These are phyloP conservation scores for Pyrrhosoma nymphula DNA, from an alignment of 2,888 invertebrate species.

Conservation along the genomic window DNA sequence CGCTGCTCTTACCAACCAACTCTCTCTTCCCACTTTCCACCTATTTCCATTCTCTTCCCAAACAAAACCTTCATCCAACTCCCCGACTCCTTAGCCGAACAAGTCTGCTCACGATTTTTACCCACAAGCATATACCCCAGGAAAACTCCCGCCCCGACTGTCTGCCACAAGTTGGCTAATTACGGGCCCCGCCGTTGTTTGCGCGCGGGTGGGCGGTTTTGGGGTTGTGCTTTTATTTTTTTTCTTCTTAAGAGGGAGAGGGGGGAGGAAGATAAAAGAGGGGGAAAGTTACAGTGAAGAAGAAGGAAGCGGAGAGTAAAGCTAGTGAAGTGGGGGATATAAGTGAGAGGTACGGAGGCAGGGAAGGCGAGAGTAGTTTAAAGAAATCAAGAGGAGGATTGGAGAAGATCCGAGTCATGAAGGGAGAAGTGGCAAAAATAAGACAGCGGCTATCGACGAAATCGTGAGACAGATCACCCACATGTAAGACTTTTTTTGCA, in stretches of 20 bases:
- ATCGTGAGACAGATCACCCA: no score
- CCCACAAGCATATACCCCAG: constrained; percentile 20
- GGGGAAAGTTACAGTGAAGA: background rate
- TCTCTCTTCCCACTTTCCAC: background rate
- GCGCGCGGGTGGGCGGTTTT: constrained; percentile 25
- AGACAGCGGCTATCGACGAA: no score
- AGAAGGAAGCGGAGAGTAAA: background rate
- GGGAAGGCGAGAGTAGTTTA: no score
- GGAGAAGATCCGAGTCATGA: no score
- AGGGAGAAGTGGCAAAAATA: no score
- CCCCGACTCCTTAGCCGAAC: no score
- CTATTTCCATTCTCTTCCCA: background rate
- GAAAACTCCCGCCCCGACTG: constrained; percentile 28
- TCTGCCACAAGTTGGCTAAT: constrained; percentile 67
- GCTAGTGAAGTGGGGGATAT: background rate
- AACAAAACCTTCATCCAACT: no score
- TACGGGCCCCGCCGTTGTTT: constrained; percentile 50
- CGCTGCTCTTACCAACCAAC: background rate
- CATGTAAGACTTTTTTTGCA: no score
- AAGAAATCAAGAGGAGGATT: no score
- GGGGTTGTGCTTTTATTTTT: background rate
- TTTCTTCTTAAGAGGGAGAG: background rate
- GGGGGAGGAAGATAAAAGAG: background rate
- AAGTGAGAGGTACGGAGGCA: background rate
- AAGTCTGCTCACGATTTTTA: constrained; percentile 57